Base-by-base conservation (phyloP, 2,888 invertebrate species). In the Meiosimyza platycephala region DNA sequence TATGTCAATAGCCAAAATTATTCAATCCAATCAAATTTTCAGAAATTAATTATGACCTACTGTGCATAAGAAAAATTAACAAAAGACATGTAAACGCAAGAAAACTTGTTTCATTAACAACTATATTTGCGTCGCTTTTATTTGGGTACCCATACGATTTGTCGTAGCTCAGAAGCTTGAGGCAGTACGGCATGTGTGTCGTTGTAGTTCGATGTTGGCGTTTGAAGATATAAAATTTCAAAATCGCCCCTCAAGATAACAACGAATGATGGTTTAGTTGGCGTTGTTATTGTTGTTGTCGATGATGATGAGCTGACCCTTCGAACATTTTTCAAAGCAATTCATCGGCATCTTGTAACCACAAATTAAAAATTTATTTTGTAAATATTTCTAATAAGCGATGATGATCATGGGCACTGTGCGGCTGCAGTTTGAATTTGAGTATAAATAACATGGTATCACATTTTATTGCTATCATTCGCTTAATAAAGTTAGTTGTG, bases 371-470 rank as follows among this genome's bases (percentile, higher is more conserved):
- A 6, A 47, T 7, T n/a, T 7, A 57, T 15, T 63, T 40, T 33
- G n/a, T 63, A 33, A 47, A 63, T n/a, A 9, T 65, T 16, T 65
- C 28, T 22, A 33, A 50, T 18, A 33, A 15, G 52, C 52, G 52
- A 40, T 40, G 40, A 40, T 40, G 40, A 40, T 40, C 40, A 28
- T 40, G 40, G 9, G 40, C 40, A 40, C 9, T 9, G 9, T 40
- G 22, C 7, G 51, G 9, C 15, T 6, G 12, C 47, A 33, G 16
- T 3, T n/a, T 18, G 11, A 60, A 55, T 40, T 54, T 16, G 66
- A 28, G 40, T 66, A 66, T 66, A 66, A 66, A 66, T 54, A 66
- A 33, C n/a, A 40, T n/a, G 54, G 16, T 66, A 52, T 40, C 16
- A 40, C 33, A 51, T 66, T 66, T 54, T 33, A 40, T 16, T 66